Percentiles rank a stretch among this genome's conserved stretches.
phyloP scores from a whole-genome alignment of 2,797 vertebrate genomes.

The Eulemur albifrons region DNA sequence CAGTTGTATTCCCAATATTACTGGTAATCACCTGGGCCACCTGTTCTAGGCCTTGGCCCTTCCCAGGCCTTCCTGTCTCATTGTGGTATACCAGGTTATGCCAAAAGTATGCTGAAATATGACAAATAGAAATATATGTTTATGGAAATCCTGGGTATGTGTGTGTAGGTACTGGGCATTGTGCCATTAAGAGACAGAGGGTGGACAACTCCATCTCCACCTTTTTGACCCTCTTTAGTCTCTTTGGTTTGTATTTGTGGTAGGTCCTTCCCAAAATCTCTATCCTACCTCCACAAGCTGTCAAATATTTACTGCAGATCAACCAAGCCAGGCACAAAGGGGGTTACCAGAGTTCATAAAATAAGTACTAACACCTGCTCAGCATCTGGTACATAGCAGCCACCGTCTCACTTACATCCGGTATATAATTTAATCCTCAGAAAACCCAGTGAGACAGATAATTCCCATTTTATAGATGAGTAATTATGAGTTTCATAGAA shows the following conservation, averaged over 20 bases:
- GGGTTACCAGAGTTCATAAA: constrained; percentile 11
- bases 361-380: constrained; percentile 36
- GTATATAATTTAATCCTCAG: constrained; percentile 20
- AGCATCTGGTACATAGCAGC: not conserved
- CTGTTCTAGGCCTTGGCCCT: not conserved
- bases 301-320: not conserved
- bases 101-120: not conserved
- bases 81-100: not conserved
- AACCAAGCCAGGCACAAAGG: not conserved
- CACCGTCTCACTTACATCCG: constrained; percentile 1
- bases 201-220: not conserved
- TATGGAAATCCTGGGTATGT: not conserved
- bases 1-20: not conserved
- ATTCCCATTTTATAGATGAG: constrained; percentile 29
- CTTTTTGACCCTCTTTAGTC: not conserved
- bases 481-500: constrained; percentile 37
- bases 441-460: not conserved
- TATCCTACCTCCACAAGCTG: not conserved
- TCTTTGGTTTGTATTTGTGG: not conserved
- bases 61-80: not conserved
- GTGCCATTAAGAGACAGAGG: not conserved
- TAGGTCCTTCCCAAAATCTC: not conserved
- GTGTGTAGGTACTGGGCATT: not conserved
- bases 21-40: not conserved
- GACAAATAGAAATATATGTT: not conserved